Evolutionary conservation across 2,888 invertebrate species (phyloP), one percentile per base, ranked within the genome.

Genomic region (Drosophila nr. perissopoda): DNA sequence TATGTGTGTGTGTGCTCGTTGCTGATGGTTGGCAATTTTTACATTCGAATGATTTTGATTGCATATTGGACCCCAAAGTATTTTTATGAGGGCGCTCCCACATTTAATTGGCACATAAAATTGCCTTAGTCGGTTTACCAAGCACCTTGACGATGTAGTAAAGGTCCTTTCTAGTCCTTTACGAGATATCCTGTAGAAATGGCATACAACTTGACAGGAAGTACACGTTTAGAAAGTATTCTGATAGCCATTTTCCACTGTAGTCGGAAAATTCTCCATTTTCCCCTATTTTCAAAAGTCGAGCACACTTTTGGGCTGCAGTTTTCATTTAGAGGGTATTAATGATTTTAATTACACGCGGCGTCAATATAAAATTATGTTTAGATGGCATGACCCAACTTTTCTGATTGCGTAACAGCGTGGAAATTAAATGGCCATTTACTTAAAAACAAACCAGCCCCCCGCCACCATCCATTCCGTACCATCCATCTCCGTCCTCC

Each of bases 81-180:
- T 59, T 80, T 78, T 78, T 80, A 80, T 80, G 81, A 64, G 65
- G 72, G 61, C 18, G 27, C 52, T 51, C 38, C 76, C 76, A 49
- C 72, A 72, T 78, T 78, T 80, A 78, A 81, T 78, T 80, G 81
- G 68, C 68, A 68, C 73, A 78, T 78, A 77, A 78, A 78, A 78
- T 54, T 53, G 53, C 33, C 53, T 29, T 29, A 71, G 61, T 16
- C 68, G 69, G 31, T 53, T 76, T 69, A 49, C 69, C 76, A 48
- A 69, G 42, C 33, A 36, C 62, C 53, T 42, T 42, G 58, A 27
- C 58, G 51, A 27, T 52, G 38, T 36, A 40, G 49, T 29, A 18
- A 25, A 21, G n/a, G 38, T 25, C 33, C 33, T 11, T 29, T 54
- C 38, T 27, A 29, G 40, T 31, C 40, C 51, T 31, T 48, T 51